These are phyloP conservation scores for Leucopsar rothschildi DNA, from an alignment of 2,113 vertebrate species.

Conservation along the genomic window DNA sequence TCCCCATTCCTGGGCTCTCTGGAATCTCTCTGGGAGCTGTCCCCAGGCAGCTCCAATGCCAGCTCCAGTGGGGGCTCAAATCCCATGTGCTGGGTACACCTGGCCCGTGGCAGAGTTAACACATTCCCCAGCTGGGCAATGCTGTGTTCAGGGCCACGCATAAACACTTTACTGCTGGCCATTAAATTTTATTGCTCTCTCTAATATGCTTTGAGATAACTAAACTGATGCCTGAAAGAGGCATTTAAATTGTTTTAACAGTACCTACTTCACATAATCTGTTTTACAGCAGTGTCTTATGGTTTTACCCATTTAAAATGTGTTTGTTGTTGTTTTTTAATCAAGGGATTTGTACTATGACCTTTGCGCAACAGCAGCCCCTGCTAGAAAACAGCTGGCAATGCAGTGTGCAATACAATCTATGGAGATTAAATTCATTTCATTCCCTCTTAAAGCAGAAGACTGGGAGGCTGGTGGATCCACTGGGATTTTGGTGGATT, in stretches of 20 bases:
- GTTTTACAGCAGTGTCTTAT: constrained; percentile 34
- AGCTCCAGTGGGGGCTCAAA: not conserved
- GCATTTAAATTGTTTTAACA: constrained; percentile 53
- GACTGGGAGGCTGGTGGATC: not conserved
- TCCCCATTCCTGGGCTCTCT: not conserved
- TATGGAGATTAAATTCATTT: constrained; percentile 25
- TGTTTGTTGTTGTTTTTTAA: constrained; percentile 29
- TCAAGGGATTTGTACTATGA: constrained; percentile 26
- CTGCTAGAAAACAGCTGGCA: constrained; percentile 34
- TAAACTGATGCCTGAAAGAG: constrained; percentile 59
- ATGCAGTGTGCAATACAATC: not conserved
- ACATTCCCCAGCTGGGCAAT: not conserved
- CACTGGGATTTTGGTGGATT: constrained; percentile 27
- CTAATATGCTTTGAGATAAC: constrained; percentile 61
- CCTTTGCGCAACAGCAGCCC: not conserved
- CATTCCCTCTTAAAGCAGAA: not conserved
- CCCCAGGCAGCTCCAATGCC: not conserved
- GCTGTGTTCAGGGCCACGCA: not conserved
- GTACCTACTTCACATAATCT: constrained; percentile 57
- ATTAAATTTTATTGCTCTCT: constrained; percentile 56
- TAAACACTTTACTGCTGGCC: constrained; percentile 54
- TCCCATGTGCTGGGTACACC: rapidly evolving
- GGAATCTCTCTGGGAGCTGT: not conserved
- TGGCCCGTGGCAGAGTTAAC: not conserved
- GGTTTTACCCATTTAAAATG: constrained; percentile 47